Base-by-base conservation (phyloP, 2,113 vertebrate species). In the Melanerpes formicivorus region DNA sequence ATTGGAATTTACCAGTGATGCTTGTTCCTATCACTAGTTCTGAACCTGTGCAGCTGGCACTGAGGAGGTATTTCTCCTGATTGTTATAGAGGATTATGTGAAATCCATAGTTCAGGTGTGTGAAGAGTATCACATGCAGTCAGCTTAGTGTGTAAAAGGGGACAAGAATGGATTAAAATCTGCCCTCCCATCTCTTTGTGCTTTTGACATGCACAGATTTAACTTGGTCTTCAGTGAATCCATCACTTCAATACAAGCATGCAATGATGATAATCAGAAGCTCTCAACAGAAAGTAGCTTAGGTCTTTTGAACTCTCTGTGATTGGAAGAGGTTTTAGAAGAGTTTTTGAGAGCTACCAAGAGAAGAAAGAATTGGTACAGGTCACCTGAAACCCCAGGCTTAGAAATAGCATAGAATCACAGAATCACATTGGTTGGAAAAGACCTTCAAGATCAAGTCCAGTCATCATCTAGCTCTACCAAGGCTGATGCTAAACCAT, bases 111-210 rank as follows among this genome's bases (percentile, higher is more conserved):
- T 69, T 86, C 27, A 44, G 2, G 86, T 90, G 21, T 80, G 46
- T 37, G 22, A 21, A 42, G 6, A 34, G 5, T 69, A 9, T 73
- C 11, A 12, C 15, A 44, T 17, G 26, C 23, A 5, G n/a, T 72
- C 29, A 32, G 3, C 11, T 59, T 54, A 29, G 9, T 56, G 3
- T 21, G n/a, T 58, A 72, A 65, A 67, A 90, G 4, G 8, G 11
- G 18, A 30, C 3, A 27, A 34, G 62, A 77, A 18, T 7, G 3
- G 30, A 37, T 75, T 12, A 50, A 58, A 29, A 44, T 44, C 34
- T 1, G 0, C 21, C 5, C 2, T 92, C 40, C 15, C 10, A 2
- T 74, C 72, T 85, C 14, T 74, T 78, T 65, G 2, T 62, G 2
- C 3, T 62, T 82, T 66, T 63, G 3, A 5, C 48, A 42, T 17